Conservation (phyloP, 2,113 vertebrate genomes). For the Albula goreensis region DNA sequence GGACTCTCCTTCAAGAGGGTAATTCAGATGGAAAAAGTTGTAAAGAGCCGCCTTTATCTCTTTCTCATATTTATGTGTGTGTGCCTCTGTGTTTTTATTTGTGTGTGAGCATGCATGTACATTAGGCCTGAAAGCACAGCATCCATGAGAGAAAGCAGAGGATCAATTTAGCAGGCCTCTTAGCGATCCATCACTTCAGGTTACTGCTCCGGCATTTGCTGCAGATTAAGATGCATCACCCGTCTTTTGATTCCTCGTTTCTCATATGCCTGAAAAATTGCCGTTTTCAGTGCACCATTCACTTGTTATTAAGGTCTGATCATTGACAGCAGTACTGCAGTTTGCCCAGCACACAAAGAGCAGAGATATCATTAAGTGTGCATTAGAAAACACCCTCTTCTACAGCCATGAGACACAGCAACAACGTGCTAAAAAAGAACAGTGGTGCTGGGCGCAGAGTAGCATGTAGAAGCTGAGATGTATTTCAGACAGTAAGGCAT, state of each 20-base stretch:
- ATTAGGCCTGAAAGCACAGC: not conserved
- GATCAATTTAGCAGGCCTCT: not conserved
- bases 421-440: not conserved
- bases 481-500: not conserved
- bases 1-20: not conserved
- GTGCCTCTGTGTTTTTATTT: too few species aligned
- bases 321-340: not conserved
- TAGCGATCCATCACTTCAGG: not conserved
- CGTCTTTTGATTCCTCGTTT: not conserved
- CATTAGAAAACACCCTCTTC: not conserved
- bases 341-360: not conserved
- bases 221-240: constrained; percentile 6
- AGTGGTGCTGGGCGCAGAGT: too few species aligned
- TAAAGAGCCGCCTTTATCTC: too few species aligned
- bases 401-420: not conserved
- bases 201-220: not conserved
- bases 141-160: not conserved
- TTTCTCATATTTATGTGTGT: not conserved
- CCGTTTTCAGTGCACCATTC: not conserved
- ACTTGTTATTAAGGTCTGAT: not conserved
- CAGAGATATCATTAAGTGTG: not conserved
- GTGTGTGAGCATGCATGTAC: too few species aligned
- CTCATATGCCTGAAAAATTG: not conserved
- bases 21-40: too few species aligned
- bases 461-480: not conserved